Base-by-base conservation (phyloP, 2,113 vertebrate species). In the Rhizomys pruinosus region DNA sequence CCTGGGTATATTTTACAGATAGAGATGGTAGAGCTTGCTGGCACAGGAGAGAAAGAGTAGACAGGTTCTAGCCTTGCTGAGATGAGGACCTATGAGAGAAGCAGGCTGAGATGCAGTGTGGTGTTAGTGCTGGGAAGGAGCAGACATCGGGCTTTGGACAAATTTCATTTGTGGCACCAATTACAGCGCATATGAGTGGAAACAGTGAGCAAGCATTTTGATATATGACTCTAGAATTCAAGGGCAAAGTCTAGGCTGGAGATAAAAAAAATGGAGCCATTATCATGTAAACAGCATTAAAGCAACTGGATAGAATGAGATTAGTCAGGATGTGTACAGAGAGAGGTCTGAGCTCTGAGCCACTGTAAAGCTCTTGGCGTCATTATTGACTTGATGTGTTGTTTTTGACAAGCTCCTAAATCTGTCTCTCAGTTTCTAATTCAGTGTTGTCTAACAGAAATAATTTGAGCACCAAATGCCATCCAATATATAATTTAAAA, bases 401-500 rank as follows among this genome's bases (percentile, higher is more conserved):
- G 52, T 22, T 78, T 79, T 88, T 81, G 73, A 74, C 27, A 92
- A 87, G 42, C 42, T 52, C 29, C 20, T 71, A 71, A 32, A 79
- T 47, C 69, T 93, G 34, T 68, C 89, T 78, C 80, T 87, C 22
- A 57, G 64, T 37, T 89, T 84, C 80, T 42, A 73, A 86, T 77
- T 32, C 7, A 80, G 12, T 34, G 10, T 57, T 80, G 10, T 52
- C 42, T 22, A 72, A 13, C n/a, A 81, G 72, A 23, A 34, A 20
- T 27, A 16, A 61, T 34, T 72, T 22, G 2, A 47, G 13, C 69
- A n/a, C 34, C 10, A 2, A 52, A 34, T 59, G 52, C 5, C 17
- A 55, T 11, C 39, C 16, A 22, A 44, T 27, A n/a, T 19, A 11
- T 64, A 89, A 87, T 42, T 87, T 29, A 42, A 92, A 96, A 42